Percentiles rank a stretch among this genome's conserved stretches.
These are phyloP conservation scores for Luffia ferchaultella DNA, from an alignment of 2,888 invertebrate species.

Conservation along the genomic window DNA sequence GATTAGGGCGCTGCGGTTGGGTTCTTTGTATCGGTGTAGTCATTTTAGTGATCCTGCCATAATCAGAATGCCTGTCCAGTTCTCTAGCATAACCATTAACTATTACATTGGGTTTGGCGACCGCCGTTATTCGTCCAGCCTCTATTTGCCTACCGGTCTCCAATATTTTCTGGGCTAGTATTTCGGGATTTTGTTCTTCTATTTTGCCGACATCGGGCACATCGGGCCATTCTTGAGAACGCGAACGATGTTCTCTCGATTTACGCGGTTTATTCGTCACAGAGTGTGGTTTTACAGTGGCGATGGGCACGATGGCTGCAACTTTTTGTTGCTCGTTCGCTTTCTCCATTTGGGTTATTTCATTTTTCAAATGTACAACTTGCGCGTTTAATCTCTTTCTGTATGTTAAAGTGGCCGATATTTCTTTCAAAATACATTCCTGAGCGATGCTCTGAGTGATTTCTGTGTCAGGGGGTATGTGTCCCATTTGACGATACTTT, in stretches of 20 bases:
- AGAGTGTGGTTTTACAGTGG: conserved; percentile 51
- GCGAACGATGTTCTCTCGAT: conserved; percentile 75
- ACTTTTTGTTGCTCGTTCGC: conserved; percentile 71
- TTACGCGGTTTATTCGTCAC: conserved; percentile 62
- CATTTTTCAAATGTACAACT: conserved; percentile 80
- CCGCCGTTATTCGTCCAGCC: conserved; percentile 73
- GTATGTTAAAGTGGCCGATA: conserved; percentile 83
- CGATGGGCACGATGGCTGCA: conserved; percentile 39
- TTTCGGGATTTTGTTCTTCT: conserved; percentile 91
- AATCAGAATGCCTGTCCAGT: conserved; percentile 30
- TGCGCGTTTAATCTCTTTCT: conserved; percentile 86
- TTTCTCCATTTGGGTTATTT: conserved; percentile 78
- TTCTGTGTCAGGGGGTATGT: conserved; percentile 63
- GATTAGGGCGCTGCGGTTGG: conserved; percentile 24
- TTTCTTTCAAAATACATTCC: conserved; percentile 86
- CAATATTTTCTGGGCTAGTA: conserved; percentile 87
- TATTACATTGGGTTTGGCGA: conserved; percentile 40
- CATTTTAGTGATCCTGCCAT: conserved; percentile 20
- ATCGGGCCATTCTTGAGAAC: conserved; percentile 92
- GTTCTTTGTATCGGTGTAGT: conserved; percentile 28
- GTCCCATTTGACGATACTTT: conserved; percentile 68
- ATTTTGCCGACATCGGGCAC: conserved; percentile 90
- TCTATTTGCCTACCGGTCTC: conserved; percentile 91
- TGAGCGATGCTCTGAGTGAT: conserved; percentile 75
- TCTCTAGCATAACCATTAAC: conserved; percentile 49